Evolutionary conservation across 1,140 invertebrate genomes (phyloP).

Genomic region (Hycleus phaleratus): DNA sequence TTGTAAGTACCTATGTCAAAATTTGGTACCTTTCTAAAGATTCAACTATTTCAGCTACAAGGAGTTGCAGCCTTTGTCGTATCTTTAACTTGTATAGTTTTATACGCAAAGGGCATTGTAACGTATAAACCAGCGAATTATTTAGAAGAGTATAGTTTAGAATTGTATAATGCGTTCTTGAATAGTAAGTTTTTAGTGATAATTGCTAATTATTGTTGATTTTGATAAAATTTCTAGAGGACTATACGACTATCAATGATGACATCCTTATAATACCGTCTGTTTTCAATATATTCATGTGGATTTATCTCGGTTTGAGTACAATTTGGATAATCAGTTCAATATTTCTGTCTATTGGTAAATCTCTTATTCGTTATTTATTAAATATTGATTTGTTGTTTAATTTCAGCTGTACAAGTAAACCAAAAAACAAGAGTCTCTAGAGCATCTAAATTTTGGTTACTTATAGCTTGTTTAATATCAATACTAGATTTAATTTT

Average conservation of each 20-base stretch:
- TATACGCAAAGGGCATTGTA: background rate
- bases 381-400: background rate
- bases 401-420: background rate
- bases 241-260: background rate
- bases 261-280: background rate
- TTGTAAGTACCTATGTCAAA: background rate
- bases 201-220: background rate
- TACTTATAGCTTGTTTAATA: slow-evolving; percentile 28
- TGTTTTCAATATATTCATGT: slow-evolving; percentile 13
- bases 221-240: background rate
- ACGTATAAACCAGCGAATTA: background rate
- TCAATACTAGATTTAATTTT: slow-evolving; percentile 36
- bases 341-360: slow-evolving; percentile 8
- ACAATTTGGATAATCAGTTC: slow-evolving; percentile 13
- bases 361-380: background rate
- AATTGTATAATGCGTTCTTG: background rate
- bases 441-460: slow-evolving; percentile 25
- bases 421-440: background rate
- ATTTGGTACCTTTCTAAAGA: background rate
- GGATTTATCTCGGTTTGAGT: slow-evolving; percentile 11
- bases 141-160: background rate
- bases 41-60: background rate
- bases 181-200: background rate
- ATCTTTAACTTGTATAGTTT: background rate
- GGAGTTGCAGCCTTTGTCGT: background rate